Evolutionary conservation across 2,797 vertebrate species (phyloP).

Genomic region (Typhlichthys subterraneus): DNA sequence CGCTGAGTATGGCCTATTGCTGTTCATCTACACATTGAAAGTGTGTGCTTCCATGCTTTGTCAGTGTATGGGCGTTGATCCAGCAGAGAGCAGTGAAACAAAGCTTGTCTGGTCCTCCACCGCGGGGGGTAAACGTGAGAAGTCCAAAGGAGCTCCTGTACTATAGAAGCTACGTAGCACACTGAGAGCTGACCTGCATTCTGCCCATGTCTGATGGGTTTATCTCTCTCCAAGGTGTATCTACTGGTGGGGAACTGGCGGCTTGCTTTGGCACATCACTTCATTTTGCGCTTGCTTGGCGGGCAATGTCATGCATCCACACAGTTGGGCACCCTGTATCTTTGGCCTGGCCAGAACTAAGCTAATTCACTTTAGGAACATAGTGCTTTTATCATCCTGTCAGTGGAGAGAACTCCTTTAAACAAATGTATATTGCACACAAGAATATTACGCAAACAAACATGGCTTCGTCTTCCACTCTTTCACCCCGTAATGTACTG

Average conservation of each 20-base stretch:
- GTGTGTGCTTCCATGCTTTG: neutral
- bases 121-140: slow-evolving; percentile 6
- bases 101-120: slow-evolving; percentile 7
- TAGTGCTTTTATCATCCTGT: slow-evolving; percentile 2
- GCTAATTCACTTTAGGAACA: slow-evolving; percentile 12
- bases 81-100: neutral
- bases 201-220: slow-evolving; percentile 28
- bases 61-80: neutral
- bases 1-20: too few relatives aligned
- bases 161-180: slow-evolving; percentile 13
- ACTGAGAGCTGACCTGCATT: slow-evolving; percentile 39
- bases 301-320: slow-evolving; percentile 6
- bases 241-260: slow-evolving; percentile 3
- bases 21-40: slow-evolving; percentile 12
- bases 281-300: slow-evolving; percentile 16
- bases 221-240: slow-evolving; percentile 17
- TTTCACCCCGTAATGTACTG: neutral
- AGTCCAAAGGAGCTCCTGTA: slow-evolving; percentile 4
- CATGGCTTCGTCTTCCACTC: neutral
- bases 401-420: slow-evolving; percentile 10
- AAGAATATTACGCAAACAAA: neutral
- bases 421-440: neutral
- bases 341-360: neutral
- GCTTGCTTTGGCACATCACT: slow-evolving; percentile 11
- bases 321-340: slow-evolving; percentile 10